Evolutionary conservation across 2,888 invertebrate genomes (phyloP).

Genomic region (Cryptophagus acutangulus): DNA sequence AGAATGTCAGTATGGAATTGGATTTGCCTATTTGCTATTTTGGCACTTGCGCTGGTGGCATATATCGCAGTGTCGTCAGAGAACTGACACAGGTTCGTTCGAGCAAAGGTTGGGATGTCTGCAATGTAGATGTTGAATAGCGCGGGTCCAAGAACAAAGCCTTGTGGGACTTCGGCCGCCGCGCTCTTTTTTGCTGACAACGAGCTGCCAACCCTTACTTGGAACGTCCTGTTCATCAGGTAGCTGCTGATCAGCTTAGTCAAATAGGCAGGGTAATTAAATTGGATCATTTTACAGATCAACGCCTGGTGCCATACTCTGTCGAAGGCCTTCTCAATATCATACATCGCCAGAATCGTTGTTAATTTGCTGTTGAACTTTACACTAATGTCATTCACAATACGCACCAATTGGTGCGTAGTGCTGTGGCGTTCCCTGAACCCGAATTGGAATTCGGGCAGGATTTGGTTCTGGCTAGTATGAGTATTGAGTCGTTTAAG

Average conservation of each 20-base stretch:
- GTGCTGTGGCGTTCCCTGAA: constrained; percentile 34
- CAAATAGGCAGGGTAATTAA: constrained; percentile 23
- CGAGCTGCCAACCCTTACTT: constrained; percentile 19
- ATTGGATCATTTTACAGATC: constrained; percentile 30
- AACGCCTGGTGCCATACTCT: constrained; percentile 36
- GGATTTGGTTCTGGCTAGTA: too few species aligned
- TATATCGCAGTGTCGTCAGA: constrained; percentile 22
- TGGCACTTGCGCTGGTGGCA: constrained; percentile 14
- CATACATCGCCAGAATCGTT: constrained; percentile 33
- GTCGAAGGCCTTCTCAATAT: constrained; percentile 40
- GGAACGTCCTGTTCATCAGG: constrained; percentile 22
- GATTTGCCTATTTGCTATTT: constrained; percentile 10
- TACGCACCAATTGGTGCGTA: constrained; percentile 30
- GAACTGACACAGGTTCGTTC: constrained; percentile 17
- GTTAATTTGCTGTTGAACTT: constrained; percentile 29
- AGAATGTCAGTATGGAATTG: constrained; percentile 15
- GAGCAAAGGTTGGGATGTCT: constrained; percentile 14
- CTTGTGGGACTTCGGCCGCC: constrained; percentile 19
- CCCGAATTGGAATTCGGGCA: constrained; percentile 32
- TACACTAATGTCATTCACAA: constrained; percentile 27
- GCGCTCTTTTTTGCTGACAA: constrained; percentile 12
- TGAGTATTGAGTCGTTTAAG: constrained; percentile 11
- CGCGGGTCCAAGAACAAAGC: constrained; percentile 18
- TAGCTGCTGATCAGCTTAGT: constrained; percentile 29
- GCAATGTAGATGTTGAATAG: constrained; percentile 16